Base-by-base conservation (phyloP, 1,140 invertebrate species). In the Homarus americanus region DNA sequence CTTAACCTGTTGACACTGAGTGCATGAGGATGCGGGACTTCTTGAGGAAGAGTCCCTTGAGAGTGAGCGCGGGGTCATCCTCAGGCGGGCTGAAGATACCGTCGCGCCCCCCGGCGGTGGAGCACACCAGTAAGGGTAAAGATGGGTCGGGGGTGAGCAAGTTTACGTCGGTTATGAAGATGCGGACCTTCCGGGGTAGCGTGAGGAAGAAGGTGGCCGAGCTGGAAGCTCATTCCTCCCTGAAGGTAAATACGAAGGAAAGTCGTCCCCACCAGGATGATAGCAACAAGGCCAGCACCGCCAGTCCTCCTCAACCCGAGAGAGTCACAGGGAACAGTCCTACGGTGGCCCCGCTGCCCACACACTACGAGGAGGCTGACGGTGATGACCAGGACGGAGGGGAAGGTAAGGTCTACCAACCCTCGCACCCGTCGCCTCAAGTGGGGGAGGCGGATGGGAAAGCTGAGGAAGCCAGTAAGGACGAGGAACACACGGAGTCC, bases 181-280 rank as follows among this genome's bases (percentile, higher is more conserved):
- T 88, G 86, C 34, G 63, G n/a, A 58, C 76, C 34, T 79, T 78
- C 28, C 36, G 86, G 38, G 86, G 86, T 28, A 88, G 86, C 34
- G 86, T 88, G 44, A 80, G 78, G 86, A 88, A 88, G 24, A 80
- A 80, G 78, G 34, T 88, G 44, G 76, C 86, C 4, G 75, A 88
- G 63, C 63, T 88, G 36, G 86, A 88, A 34, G 78, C 86, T 40
- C 32, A 36, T 40, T 36, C 58, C 32, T n/a, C n/a, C 4, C 0
- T 5, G 58, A 83, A 38, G 20, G n/a, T n/a, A n/a, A n/a, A n/a
- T n/a, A n/a, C n/a, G 40, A 53, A 49, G n/a, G 5, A 34, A 12
- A n/a, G n/a, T 32, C 0, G 2, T 75, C 17, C 24, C 5, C 44
- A 7, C 5, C 44, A 5, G 44, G 63, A 69, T 32, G 63, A 66